These are phyloP conservation scores for Mythimna vitellina DNA, from an alignment of 2,888 invertebrate species.

Conservation along the genomic window DNA sequence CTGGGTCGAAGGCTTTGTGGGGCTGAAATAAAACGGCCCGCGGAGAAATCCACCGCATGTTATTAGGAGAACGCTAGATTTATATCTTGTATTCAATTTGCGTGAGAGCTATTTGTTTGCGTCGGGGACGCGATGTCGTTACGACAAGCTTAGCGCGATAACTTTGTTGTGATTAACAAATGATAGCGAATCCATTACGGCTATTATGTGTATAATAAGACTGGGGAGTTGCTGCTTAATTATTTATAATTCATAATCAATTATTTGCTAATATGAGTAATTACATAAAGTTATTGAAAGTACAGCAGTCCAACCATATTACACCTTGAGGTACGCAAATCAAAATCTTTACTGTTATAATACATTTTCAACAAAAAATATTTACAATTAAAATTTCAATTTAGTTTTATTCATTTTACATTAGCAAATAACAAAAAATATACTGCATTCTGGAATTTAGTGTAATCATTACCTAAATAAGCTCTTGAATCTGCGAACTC, in stretches of 20 bases:
- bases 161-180: slow-evolving; percentile 74
- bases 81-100: slow-evolving; percentile 89
- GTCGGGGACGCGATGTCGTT: slow-evolving; percentile 70
- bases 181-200: slow-evolving; percentile 66
- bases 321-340: no score
- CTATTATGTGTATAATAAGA: slow-evolving; percentile 57
- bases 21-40: slow-evolving; percentile 87
- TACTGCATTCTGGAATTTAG: slow-evolving; percentile 16
- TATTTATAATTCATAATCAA: no score
- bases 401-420: no score
- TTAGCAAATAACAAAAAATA: no score
- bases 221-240: slow-evolving; percentile 35
- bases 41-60: slow-evolving; percentile 87
- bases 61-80: slow-evolving; percentile 87
- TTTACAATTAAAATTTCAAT: no score
- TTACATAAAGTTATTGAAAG: no score
- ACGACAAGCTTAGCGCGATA: slow-evolving; percentile 71
- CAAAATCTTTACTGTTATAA: no score
- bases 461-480: slow-evolving; percentile 15
- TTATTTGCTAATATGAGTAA: no score
- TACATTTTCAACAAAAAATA: no score
- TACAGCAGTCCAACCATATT: no score
- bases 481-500: not conserved
- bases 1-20: slow-evolving; percentile 87
- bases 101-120: slow-evolving; percentile 85